Conservation (phyloP, 1,140 invertebrate species). For the Drosophila elegans region DNA sequence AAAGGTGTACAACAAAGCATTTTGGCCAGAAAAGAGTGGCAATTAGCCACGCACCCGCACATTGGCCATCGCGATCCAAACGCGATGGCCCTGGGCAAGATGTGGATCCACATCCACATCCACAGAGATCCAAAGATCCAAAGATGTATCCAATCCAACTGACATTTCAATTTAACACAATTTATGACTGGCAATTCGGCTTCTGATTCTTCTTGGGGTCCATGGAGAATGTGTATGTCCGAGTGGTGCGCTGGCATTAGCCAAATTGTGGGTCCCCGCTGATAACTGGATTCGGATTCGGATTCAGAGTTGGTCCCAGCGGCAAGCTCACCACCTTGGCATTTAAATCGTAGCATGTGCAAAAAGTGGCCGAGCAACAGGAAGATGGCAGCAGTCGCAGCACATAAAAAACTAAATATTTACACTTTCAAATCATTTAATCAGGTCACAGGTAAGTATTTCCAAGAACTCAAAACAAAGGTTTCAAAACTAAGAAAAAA, state of each 20-base stretch:
- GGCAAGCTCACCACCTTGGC: conserved; percentile 63
- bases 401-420: conserved; percentile 20
- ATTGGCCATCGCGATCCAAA: conserved; percentile 21
- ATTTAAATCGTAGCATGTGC: conserved; percentile 72
- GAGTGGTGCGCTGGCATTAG: conserved; percentile 58
- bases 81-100: conserved; percentile 33
- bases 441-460: too few species aligned
- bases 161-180: conserved; percentile 79
- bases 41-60: conserved; percentile 77
- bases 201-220: conserved; percentile 52
- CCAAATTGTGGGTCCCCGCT: conserved; percentile 34
- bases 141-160: conserved; percentile 25
- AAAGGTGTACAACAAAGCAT: conserved; percentile 68
- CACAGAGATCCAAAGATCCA: conserved; percentile 8
- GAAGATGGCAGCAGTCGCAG: conserved; percentile 52
- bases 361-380: conserved; percentile 62
- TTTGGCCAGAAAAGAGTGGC: conserved; percentile 47
- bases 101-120: conserved; percentile 6
- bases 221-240: conserved; percentile 21
- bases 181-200: conserved; percentile 46
- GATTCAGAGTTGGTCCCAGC: conserved; percentile 14
- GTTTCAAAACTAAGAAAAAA: not conserved
- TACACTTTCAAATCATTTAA: not conserved
- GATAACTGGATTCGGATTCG: conserved; percentile 52
- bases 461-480: too few species aligned